Base-by-base conservation (phyloP, 2,888 invertebrate species). In the Hyles lineata region DNA sequence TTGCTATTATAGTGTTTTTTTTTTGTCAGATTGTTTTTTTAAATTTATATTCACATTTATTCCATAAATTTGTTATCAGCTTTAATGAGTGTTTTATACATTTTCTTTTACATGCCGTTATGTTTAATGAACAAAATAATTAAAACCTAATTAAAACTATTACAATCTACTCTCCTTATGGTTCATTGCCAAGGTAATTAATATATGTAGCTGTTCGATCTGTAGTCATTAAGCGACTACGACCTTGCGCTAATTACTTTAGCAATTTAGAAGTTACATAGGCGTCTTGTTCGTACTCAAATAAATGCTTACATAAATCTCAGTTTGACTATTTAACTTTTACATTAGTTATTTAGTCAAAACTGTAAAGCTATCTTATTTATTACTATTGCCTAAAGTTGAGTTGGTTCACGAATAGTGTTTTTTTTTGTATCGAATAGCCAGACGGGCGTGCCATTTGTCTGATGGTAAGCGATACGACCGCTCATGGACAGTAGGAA, bases 211-310 rank as follows among this genome's bases (percentile, higher is more conserved):
- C 23, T 67, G 50, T 67, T 67, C 50, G 67, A 67, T 67, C 25
- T 67, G 23, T 50, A 67, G 50, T 50, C 43, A 50, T 67, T 25
- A 50, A 67, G 23, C 21, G 50, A 50, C 43, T 23, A 67, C 67
- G 67, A 67, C 67, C 67, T 67, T 67, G 67, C 43, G 23, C 50
- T 67, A 50, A 50, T 67, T 67, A 67, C 50, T 23, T 50, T 67
- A 43, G 23, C 50, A 67, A 67, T 67, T 67, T 67, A 17, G 19
- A n/a, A 55, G 55, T 23, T 50, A 43, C 50, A 67, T 8, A 25
- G 55, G 55, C 21, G 50, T 43, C 50, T 50, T 67, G 21, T 21
- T 23, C 21, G 5, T 35, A 63, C 43, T 9, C 5, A 21, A 21
- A 21, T 63, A n/a, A n/a, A 11, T 50, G 21, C 9, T 43, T 67